Evolutionary conservation across 2,797 vertebrate genomes (phyloP).

Genomic region (Sternarchorhynchus goeldii): DNA sequence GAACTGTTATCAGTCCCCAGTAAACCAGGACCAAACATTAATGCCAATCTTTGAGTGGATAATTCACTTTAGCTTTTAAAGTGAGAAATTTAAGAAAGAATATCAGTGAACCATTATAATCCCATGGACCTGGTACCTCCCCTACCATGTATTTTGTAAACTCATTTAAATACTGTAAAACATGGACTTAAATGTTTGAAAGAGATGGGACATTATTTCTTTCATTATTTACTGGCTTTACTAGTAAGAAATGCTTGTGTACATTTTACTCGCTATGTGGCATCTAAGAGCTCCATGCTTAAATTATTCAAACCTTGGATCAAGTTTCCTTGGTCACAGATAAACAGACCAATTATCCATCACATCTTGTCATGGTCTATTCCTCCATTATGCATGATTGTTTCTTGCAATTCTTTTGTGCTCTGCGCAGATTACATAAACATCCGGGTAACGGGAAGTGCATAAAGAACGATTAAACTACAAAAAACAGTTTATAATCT

Average conservation of each 20-base stretch:
- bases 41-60: conserved; percentile 37
- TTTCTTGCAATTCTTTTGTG: conserved; percentile 32
- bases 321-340: conserved; percentile 56
- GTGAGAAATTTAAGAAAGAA: conserved; percentile 7
- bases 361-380: conserved; percentile 36
- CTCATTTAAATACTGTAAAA: too few relatives aligned
- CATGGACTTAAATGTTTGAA: not conserved
- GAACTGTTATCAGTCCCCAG: conserved; percentile 9
- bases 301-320: conserved; percentile 55
- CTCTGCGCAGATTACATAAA: conserved; percentile 21
- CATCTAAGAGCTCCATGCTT: conserved; percentile 34
- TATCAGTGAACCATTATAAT: not conserved
- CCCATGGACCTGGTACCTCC: not conserved
- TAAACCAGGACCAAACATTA: conserved; percentile 42
- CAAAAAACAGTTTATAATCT: not conserved
- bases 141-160: not conserved
- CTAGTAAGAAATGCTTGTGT: not conserved
- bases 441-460: conserved; percentile 3
- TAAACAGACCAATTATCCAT: conserved; percentile 53
- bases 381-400: conserved; percentile 55
- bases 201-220: not conserved
- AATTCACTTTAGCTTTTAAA: conserved; percentile 38
- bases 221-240: not conserved
- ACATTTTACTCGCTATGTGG: conserved; percentile 7
- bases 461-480: not conserved